Conservation (phyloP, 2,888 invertebrate species). For the Drosophila borborema region DNA sequence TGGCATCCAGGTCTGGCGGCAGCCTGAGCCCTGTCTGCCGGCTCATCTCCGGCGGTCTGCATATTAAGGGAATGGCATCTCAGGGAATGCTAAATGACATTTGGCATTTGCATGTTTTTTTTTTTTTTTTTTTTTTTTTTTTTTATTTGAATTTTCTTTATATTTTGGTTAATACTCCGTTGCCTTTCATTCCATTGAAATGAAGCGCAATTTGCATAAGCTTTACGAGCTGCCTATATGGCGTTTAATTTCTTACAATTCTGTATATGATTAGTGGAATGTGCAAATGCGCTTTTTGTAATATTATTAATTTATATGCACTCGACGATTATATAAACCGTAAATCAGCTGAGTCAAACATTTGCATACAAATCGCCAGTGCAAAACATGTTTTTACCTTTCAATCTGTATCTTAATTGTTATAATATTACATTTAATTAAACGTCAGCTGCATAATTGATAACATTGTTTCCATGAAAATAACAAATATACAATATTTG, state of each 20-base stretch:
- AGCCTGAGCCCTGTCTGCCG: conserved; percentile 33
- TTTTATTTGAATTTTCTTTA: conserved; percentile 2
- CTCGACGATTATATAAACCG: conserved; percentile 28
- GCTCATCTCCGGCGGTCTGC: conserved; percentile 59
- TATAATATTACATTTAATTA: conserved; percentile 51
- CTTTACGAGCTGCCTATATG: conserved; percentile 10
- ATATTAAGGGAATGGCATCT: conserved; percentile 23
- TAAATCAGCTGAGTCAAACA: conserved; percentile 47
- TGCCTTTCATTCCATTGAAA: conserved; percentile 61
- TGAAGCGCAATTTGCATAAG: conserved; percentile 47
- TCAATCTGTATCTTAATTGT: conserved; percentile 36
- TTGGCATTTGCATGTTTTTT: conserved; percentile 75
- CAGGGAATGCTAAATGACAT: conserved; percentile 46
- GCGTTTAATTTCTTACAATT: conserved; percentile 1
- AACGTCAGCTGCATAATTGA: conserved; percentile 30
- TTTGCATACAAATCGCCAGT: conserved; percentile 53
- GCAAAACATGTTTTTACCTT: conserved; percentile 56
- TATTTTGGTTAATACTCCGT: conserved; percentile 21
- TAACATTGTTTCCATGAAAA: conserved; percentile 2
- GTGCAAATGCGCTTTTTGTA: conserved; percentile 39
- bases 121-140: conserved; percentile 36
- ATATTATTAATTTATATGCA: conserved; percentile 61
- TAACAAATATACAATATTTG: conserved; percentile 1
- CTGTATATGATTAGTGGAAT: not conserved
- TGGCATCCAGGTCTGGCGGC: conserved; percentile 43